phyloP scores from a whole-genome alignment of 2,888 invertebrate species.

The Protophormia terraenovae region DNA sequence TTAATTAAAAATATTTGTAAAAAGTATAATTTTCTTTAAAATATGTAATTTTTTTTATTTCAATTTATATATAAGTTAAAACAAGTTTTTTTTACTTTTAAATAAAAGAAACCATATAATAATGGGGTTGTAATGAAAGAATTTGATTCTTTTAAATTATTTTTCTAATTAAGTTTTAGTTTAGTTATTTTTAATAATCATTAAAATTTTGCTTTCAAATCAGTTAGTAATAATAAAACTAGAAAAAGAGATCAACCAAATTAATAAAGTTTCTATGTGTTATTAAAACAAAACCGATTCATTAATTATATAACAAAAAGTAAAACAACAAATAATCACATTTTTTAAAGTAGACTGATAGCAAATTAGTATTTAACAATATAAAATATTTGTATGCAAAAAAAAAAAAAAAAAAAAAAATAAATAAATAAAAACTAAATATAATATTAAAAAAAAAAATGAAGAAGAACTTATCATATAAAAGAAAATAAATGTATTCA shows the following conservation, averaged over 20 bases:
- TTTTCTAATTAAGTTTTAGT: not conserved
- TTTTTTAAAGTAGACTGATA: conserved; percentile 77
- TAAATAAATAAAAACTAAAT: too few species aligned
- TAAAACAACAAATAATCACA: conserved; percentile 47
- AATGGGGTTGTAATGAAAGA: conserved; percentile 24
- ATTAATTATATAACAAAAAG: not conserved
- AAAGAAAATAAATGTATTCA: conserved; percentile 53
- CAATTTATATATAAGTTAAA: not conserved
- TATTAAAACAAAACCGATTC: not conserved
- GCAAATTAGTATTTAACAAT: conserved; percentile 73
- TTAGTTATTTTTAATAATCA: not conserved
- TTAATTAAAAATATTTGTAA: not conserved
- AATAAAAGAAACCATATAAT: not conserved
- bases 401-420: conserved; percentile 24
- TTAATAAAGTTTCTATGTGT: conserved; percentile 48
- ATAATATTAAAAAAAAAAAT: not conserved
- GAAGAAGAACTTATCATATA: conserved; percentile 17
- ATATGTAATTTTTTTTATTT: not conserved
- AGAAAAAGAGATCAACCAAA: not conserved
- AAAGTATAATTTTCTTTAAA: not conserved
- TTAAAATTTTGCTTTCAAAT: not conserved
- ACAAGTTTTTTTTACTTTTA: not conserved
- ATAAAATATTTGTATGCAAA: conserved; percentile 64
- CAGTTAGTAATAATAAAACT: not conserved
- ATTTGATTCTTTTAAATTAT: not conserved